Evolutionary conservation across 2,113 vertebrate species (phyloP), one percentile per base, ranked within the genome.

Genomic region (Syngnathus scovelli): DNA sequence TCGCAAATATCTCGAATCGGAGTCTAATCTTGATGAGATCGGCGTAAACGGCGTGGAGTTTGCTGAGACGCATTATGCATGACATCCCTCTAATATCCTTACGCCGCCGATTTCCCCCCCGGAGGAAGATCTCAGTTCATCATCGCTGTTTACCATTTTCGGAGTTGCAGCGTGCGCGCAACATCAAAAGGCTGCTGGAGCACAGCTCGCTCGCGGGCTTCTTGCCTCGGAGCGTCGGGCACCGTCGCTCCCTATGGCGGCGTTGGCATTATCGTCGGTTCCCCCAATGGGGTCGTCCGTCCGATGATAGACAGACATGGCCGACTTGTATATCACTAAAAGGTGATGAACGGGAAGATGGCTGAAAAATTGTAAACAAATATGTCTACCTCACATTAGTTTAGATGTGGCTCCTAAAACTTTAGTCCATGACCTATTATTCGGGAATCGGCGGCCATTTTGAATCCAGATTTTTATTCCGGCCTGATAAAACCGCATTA

Each of bases 151-250:
- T 91, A 86, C 85, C 82, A 88, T 87, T 83, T 33, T 90, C 66
- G 77, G 78, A 85, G 72, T 83, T 85, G 79, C 78, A 70, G 80
- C 78, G 76, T 78, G 76, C 21, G 68, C 75, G 68, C 76, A 86
- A 90, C 89, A 90, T 91, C 89, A 90, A 91, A 92, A 85, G 86
- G 78, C 85, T 82, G 81, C 80, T 78, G 83, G 76, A 80, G 82
- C 82, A 87, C 85, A 89, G 87, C 87, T 80, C 85, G 84, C 87
- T 89, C 64, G 64, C 72, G 81, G 86, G 80, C 78, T 77, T 84
- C 82, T 76, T 87, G 51, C 27, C 27, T 33, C 27, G 78, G 72
- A 65, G 73, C 56, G 68, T 46, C 72, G 72, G 48, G 51, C 48
- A 51, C 64, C 73, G 46, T 66, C 61, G 63, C 74, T 86, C 79